Percentiles rank a stretch among this genome's conserved stretches.
These are phyloP conservation scores for Lucifuga dentata DNA, from an alignment of 2,113 vertebrate genomes.

Conservation along the genomic window DNA sequence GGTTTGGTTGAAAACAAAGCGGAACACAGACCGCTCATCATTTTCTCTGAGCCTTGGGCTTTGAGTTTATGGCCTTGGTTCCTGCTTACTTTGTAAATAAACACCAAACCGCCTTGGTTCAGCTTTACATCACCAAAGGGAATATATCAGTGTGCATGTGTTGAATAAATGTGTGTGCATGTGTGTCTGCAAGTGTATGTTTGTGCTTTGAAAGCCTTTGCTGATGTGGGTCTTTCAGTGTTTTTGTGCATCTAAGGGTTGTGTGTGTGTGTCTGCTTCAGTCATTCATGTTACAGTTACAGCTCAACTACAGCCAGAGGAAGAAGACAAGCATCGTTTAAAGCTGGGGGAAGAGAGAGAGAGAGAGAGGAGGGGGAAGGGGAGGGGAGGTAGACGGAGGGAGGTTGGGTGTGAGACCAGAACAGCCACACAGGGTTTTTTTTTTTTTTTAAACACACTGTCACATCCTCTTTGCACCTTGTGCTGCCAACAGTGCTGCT, in stretches of 20 bases:
- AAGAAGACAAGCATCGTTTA: slow-evolving; percentile 62
- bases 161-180: slow-evolving; percentile 32
- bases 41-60: slow-evolving; percentile 42
- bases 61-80: slow-evolving; percentile 45
- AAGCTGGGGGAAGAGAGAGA: slow-evolving; percentile 12
- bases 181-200: slow-evolving; percentile 11
- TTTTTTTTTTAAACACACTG: too few species aligned
- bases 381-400: slow-evolving; percentile 11
- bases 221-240: slow-evolving; percentile 26
- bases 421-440: slow-evolving; percentile 23
- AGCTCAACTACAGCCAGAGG: slow-evolving; percentile 58
- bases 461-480: slow-evolving; percentile 61
- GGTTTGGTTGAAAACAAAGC: slow-evolving; percentile 48
- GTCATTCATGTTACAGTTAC: slow-evolving; percentile 43
- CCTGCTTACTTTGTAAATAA: slow-evolving; percentile 69
- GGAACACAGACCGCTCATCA: slow-evolving; percentile 25
- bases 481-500: slow-evolving; percentile 30
- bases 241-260: slow-evolving; percentile 20
- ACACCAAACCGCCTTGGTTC: slow-evolving; percentile 47
- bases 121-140: slow-evolving; percentile 46
- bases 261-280: slow-evolving; percentile 33
- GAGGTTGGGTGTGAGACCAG: slow-evolving; percentile 40
- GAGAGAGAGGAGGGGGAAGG: background rate
- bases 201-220: slow-evolving; percentile 39
- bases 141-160: slow-evolving; percentile 26